Evolutionary conservation across 2,113 vertebrate genomes (phyloP).

Genomic region (Microtus pennsylvanicus): DNA sequence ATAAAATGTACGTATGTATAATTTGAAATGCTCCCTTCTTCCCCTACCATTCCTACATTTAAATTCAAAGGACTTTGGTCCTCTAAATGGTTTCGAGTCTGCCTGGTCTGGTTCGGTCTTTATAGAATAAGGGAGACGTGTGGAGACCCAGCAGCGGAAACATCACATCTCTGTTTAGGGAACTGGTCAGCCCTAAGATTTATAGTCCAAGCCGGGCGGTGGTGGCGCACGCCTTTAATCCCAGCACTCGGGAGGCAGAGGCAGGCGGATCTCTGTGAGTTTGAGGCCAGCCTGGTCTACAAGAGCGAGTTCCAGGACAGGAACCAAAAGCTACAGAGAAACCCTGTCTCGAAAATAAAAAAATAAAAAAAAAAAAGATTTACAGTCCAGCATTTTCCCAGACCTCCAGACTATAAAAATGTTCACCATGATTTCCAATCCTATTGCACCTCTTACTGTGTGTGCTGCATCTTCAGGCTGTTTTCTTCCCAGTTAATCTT

Average conservation of each 20-base stretch:
- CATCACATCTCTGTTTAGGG: background rate
- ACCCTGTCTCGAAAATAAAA: too few species aligned
- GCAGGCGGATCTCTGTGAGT: too few species aligned
- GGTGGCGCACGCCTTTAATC: too few species aligned
- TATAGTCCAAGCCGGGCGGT: background rate
- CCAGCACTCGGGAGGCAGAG: too few species aligned
- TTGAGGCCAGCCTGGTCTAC: too few species aligned
- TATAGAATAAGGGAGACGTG: background rate
- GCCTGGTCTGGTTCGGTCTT: background rate
- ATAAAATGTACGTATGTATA: background rate
- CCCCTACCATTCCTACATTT: background rate
- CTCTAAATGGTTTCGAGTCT: background rate
- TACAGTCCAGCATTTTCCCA: background rate
- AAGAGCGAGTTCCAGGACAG: too few species aligned
- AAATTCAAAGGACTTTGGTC: background rate
- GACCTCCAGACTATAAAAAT: background rate
- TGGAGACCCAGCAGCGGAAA: background rate
- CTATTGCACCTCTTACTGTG: background rate
- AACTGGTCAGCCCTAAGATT: background rate
- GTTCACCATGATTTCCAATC: background rate
- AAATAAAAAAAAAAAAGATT: background rate
- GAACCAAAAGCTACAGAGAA: too few species aligned
- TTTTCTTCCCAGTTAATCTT: background rate
- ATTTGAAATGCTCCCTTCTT: background rate
- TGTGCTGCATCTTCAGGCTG: background rate